Conservation (phyloP, 2,113 vertebrate species). For the Channa maculata region DNA sequence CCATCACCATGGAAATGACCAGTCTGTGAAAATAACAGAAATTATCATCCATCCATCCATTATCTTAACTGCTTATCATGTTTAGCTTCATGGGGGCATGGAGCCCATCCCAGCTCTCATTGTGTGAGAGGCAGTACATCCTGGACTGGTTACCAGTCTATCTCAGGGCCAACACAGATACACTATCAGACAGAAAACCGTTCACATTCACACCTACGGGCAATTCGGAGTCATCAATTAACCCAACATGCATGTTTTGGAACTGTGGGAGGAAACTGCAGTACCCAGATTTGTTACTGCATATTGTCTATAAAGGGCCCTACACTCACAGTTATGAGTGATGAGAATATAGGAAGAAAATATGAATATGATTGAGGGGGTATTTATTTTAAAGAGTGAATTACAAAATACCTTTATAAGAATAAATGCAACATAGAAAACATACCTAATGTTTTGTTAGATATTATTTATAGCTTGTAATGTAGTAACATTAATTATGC, state of each 20-base stretch:
- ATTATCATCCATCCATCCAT: background rate
- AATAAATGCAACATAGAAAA: background rate
- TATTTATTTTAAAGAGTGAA: background rate
- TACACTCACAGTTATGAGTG: background rate
- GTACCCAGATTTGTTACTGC: conserved; percentile 17
- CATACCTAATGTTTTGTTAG: background rate
- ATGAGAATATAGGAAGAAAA: conserved; percentile 2
- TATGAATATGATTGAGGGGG: background rate
- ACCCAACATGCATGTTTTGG: no score
- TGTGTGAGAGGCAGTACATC: no score
- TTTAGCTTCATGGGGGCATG: no score
- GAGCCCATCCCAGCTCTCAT: no score
- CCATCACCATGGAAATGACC: conserved; percentile 70
- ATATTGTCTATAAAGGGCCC: background rate
- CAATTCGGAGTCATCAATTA: no score
- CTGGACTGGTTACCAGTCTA: no score
- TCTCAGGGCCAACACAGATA: no score
- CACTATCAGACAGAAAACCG: no score
- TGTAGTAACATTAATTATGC: background rate
- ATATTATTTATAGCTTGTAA: background rate
- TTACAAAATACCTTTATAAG: background rate
- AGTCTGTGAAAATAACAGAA: conserved; percentile 55
- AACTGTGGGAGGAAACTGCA: no score
- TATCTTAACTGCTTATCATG: no score
- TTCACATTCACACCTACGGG: no score